These are phyloP conservation scores for Lutjanus argentimaculatus DNA, from an alignment of 2,797 vertebrate species.

Conservation along the genomic window DNA sequence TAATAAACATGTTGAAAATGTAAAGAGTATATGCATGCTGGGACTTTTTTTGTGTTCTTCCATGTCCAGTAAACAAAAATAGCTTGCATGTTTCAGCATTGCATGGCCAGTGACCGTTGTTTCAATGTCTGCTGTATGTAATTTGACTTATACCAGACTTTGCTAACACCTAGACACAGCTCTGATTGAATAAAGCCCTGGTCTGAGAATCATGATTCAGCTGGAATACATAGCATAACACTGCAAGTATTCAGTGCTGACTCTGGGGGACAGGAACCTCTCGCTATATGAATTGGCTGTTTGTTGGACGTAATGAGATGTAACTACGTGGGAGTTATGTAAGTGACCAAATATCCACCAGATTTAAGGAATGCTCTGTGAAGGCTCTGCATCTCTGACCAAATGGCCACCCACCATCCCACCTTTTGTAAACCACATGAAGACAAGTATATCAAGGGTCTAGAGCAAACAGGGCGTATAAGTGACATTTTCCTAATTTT, in stretches of 20 bases:
- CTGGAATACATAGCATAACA: constrained; percentile 78
- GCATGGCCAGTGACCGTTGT: constrained; percentile 23
- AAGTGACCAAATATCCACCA: constrained; percentile 81
- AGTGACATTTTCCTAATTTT: constrained; percentile 54
- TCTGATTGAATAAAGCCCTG: constrained; percentile 62
- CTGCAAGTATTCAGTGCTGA: constrained; percentile 78
- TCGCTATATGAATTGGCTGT: constrained; percentile 78
- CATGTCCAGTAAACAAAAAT: constrained; percentile 6
- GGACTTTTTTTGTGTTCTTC: constrained; percentile 6
- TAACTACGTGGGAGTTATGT: constrained; percentile 85
- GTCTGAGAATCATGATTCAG: constrained; percentile 80
- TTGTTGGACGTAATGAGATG: constrained; percentile 84
- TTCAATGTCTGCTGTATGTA: constrained; percentile 43
- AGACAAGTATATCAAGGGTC: constrained; percentile 57
- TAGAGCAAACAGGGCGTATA: constrained; percentile 51
- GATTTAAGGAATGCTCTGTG: constrained; percentile 80
- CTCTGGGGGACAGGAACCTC: constrained; percentile 76
- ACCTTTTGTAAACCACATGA: constrained; percentile 84
- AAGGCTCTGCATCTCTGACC: constrained; percentile 68
- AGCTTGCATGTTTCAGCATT: constrained; percentile 21
- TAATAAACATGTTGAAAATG: not conserved
- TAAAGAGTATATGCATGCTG: not conserved
- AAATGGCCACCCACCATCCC: constrained; percentile 81
- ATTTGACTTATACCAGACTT: constrained; percentile 49
- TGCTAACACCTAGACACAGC: constrained; percentile 54